Evolutionary conservation across 2,797 vertebrate genomes (phyloP).

Genomic region (Alosa sapidissima): DNA sequence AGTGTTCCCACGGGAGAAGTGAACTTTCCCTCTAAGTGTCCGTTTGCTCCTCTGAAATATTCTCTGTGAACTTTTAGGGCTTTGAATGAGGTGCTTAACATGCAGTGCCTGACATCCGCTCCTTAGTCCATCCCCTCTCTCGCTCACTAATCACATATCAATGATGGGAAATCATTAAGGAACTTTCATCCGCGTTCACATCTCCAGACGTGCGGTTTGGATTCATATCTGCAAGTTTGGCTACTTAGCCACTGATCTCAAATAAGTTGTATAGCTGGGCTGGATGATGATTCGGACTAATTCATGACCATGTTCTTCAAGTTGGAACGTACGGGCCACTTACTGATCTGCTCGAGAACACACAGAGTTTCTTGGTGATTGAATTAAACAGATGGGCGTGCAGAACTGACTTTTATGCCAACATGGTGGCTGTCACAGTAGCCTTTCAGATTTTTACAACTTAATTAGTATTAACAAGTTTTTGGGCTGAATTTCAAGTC

Average conservation of each 20-base stretch:
- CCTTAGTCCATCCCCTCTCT: neutral
- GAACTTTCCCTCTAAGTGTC: constrained; percentile 51
- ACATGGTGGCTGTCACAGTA: neutral
- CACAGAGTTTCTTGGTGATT: neutral
- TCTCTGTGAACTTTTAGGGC: constrained; percentile 63
- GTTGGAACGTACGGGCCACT: neutral
- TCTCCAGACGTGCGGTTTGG: neutral
- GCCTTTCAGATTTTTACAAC: neutral
- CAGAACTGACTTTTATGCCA: neutral
- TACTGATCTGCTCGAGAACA: neutral
- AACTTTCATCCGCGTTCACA: constrained; percentile 6
- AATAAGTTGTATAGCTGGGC: neutral
- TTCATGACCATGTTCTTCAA: neutral
- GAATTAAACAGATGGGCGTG: neutral
- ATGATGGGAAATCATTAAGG: constrained; percentile 39
- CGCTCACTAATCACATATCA: constrained; percentile 36
- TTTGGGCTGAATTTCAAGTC: no score
- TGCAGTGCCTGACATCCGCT: neutral
- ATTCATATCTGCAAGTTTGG: neutral
- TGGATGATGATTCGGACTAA: constrained; percentile 5
- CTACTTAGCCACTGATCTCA: neutral
- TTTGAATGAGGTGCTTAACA: constrained; percentile 62
- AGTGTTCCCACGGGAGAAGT: constrained; percentile 40
- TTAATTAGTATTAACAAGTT: neutral
- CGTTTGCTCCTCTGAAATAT: constrained; percentile 60